Evolutionary conservation across 2,113 vertebrate species (phyloP), one percentile per base, ranked within the genome.

Genomic region (Acinonyx jubatus): DNA sequence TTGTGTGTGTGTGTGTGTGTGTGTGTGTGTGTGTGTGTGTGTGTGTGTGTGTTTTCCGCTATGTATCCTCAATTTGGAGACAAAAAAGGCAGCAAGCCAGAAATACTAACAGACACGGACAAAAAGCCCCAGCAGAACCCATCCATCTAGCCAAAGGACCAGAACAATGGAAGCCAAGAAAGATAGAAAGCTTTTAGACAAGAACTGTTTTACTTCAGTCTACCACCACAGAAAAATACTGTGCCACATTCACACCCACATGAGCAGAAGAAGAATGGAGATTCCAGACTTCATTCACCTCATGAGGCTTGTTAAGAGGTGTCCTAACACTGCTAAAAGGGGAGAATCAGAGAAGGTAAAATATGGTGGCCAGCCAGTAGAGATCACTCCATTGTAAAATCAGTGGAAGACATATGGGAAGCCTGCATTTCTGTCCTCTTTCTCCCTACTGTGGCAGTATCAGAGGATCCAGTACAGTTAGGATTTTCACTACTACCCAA

Each of bases 351-450:
- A 83, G 52, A 86, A 41, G 27, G 9, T 33, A 57, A 52, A 31
- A 13, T 36, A 71, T 10, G 18, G 15, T 25, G 6, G 38, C 7
- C 8, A 29, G 6, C 52, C 10, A 79, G 10, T 52, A 52, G 89
- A 52, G 11, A 50, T n/a, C 33, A 16, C 50, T 4, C 13, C 2
- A 10, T 45, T 76, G 11, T 33, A 3, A 5, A 31, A 33, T 41
- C 41, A 79, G 12, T 18, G 11, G 12, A 68, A 19, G 18, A 15
- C 11, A 74, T 29, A 13, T 2, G 12, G 19, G 4, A n/a, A n/a
- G 13, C 33, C 19, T 63, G 13, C 7, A n/a, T 5, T 33, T 31
- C 21, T 27, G 33, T 0, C 0, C 4, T 27, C 0, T 21, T 31
- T 36, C 5, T 63, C 57, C 10, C 0, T 1, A 31, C 11, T 57